Conservation (phyloP, 1,140 invertebrate species). For the Dendrolimus punctatus region DNA sequence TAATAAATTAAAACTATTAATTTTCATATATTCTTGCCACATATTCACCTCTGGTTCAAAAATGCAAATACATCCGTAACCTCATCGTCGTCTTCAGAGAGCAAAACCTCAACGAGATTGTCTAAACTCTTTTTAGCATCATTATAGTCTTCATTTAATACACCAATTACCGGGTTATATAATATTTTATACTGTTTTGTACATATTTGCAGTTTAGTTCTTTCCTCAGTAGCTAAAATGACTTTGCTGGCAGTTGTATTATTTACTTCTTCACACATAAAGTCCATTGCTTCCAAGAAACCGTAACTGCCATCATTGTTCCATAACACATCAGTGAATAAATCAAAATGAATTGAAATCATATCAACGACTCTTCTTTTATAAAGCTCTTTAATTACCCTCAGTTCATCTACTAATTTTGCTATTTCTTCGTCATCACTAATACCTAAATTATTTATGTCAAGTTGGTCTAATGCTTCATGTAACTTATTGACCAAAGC, state of each 20-base stretch:
- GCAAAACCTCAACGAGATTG: conserved; percentile 28
- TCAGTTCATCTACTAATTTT: conserved; percentile 27
- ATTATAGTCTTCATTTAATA: conserved; percentile 25
- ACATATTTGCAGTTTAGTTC: conserved; percentile 41
- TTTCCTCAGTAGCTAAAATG: conserved; percentile 36
- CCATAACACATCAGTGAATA: conserved; percentile 47
- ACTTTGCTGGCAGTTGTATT: conserved; percentile 36
- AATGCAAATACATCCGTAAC: conserved; percentile 33
- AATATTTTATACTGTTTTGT: conserved; percentile 35
- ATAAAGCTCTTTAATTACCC: conserved; percentile 37
- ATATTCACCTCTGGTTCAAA: conserved; percentile 39
- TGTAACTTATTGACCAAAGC: conserved; percentile 43
- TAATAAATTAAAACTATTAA: too few relatives aligned
- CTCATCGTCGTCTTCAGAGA: conserved; percentile 21
- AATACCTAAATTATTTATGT: conserved; percentile 15
- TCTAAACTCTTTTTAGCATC: conserved; percentile 30
- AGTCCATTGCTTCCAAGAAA: conserved; percentile 27
- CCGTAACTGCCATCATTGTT: conserved; percentile 32
- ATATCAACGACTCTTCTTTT: conserved; percentile 47
- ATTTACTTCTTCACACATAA: conserved; percentile 36
- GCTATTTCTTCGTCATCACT: conserved; percentile 26
- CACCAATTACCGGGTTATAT: conserved; percentile 29
- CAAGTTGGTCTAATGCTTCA: conserved; percentile 25
- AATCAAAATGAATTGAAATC: conserved; percentile 52
- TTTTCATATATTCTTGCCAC: too few relatives aligned